phyloP scores from a whole-genome alignment of 2,888 invertebrate genomes.

The Cantharis rustica region DNA sequence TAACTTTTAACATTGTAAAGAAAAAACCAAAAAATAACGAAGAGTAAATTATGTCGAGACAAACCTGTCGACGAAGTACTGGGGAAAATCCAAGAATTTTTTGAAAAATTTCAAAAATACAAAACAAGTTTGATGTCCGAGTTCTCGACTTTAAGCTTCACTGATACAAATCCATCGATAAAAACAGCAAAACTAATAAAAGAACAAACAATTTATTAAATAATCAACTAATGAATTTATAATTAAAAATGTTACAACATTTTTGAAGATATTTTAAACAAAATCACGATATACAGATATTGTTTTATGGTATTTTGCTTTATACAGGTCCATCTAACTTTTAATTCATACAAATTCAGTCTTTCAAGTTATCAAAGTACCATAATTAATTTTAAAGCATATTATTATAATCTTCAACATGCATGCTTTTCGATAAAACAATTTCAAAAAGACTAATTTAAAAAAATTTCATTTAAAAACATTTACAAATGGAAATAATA shows the following conservation, averaged over 20 bases:
- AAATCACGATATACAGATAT: not conserved
- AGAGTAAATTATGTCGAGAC: too few species aligned
- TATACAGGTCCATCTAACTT: constrained; percentile 14
- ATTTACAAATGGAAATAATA: constrained; percentile 62
- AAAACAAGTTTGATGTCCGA: too few species aligned
- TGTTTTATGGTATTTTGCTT: constrained; percentile 10
- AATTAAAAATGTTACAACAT: not conserved
- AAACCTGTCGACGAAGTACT: too few species aligned
- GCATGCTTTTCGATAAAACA: not conserved
- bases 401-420: not conserved
- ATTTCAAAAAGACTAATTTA: not conserved
- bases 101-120: too few species aligned
- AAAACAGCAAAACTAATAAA: not conserved
- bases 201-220: not conserved
- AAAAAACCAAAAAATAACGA: too few species aligned
- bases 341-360: constrained; percentile 28
- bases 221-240: not conserved
- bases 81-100: too few species aligned
- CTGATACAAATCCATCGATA: too few species aligned
- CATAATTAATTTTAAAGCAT: constrained; percentile 5
- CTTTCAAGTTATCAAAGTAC: constrained; percentile 18
- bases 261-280: not conserved
- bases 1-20: too few species aligned
- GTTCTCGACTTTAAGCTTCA: too few species aligned
- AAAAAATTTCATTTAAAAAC: not conserved